A percentile compares a stretch with the other conserved stretches of the same genome.
Conservation (phyloP, 2,113 vertebrate species). For the Scomber japonicus region DNA sequence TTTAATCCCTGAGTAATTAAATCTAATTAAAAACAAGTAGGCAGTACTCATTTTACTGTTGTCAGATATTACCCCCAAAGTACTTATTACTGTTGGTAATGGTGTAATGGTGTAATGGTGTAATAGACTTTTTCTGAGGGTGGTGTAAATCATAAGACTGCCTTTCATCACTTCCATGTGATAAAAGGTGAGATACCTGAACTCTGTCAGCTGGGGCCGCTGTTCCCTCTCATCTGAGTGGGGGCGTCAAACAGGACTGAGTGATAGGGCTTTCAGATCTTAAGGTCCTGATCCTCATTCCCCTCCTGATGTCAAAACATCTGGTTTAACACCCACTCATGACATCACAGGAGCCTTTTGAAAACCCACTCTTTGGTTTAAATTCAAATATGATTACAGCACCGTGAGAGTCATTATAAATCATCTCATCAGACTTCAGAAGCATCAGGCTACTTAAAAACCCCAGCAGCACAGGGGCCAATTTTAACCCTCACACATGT, state of each 20-base stretch:
- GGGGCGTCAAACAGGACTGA: background rate
- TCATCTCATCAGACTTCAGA: background rate
- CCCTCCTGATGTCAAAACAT: slow-evolving; percentile 29
- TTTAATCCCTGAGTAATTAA: too few relatives aligned
- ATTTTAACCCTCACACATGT: slow-evolving; percentile 56
- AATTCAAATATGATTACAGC: rapidly evolving
- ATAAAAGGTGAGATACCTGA: background rate
- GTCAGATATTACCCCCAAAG: too few relatives aligned
- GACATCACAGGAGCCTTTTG: background rate
- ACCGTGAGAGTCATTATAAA: background rate
- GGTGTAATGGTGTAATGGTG: too few relatives aligned
- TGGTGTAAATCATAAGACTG: background rate
- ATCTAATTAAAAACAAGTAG: too few relatives aligned
- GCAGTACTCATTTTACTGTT: too few relatives aligned
- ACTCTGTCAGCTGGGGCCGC: slow-evolving; percentile 31
- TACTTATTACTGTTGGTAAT: too few relatives aligned
- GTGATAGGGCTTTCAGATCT: background rate
- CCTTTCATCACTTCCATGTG: background rate
- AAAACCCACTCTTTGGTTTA: background rate
- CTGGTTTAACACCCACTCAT: slow-evolving; percentile 18
- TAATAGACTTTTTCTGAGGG: too few relatives aligned
- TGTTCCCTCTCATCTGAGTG: slow-evolving; percentile 4
- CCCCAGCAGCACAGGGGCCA: background rate
- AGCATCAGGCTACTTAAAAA: background rate
- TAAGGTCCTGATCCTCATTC: background rate